Percentiles rank a stretch among this genome's conserved stretches.
These are phyloP conservation scores for Drosophila nr. medialis DNA, from an alignment of 2,888 invertebrate species.

Conservation along the genomic window DNA sequence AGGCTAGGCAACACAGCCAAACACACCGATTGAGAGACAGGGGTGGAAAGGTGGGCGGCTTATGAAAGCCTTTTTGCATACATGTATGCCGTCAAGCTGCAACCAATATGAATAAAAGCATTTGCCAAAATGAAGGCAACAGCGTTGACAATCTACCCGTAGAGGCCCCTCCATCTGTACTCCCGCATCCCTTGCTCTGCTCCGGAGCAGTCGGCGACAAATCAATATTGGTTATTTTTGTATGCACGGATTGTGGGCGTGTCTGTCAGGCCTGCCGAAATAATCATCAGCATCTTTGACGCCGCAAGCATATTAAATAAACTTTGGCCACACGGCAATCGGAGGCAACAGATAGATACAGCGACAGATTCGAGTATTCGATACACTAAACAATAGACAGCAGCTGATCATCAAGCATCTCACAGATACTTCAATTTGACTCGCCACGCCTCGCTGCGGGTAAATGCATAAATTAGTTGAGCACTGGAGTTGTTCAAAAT, in stretches of 20 bases:
- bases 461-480: conserved; percentile 55
- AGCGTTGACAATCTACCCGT: conserved; percentile 43
- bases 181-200: background rate
- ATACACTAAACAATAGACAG: conserved; percentile 53
- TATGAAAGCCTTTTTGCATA: conserved; percentile 54
- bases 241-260: conserved; percentile 74
- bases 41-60: background rate
- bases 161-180: background rate
- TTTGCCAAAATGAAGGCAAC: conserved; percentile 51
- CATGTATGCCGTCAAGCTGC: conserved; percentile 51
- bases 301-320: conserved; percentile 79
- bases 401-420: conserved; percentile 47
- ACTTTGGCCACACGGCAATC: conserved; percentile 41
- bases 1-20: background rate
- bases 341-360: conserved; percentile 9
- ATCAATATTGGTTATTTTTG: conserved; percentile 79
- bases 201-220: conserved; percentile 49
- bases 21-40: background rate
- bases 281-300: conserved; percentile 78
- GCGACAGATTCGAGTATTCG: conserved; percentile 36
- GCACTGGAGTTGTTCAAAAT: conserved; percentile 31
- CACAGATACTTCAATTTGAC: conserved; percentile 44
- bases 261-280: conserved; percentile 61
- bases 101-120: conserved; percentile 61
- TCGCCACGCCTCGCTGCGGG: conserved; percentile 26